phyloP scores from a whole-genome alignment of 2,888 invertebrate species.

The Stenoptilia bipunctidactyla region DNA sequence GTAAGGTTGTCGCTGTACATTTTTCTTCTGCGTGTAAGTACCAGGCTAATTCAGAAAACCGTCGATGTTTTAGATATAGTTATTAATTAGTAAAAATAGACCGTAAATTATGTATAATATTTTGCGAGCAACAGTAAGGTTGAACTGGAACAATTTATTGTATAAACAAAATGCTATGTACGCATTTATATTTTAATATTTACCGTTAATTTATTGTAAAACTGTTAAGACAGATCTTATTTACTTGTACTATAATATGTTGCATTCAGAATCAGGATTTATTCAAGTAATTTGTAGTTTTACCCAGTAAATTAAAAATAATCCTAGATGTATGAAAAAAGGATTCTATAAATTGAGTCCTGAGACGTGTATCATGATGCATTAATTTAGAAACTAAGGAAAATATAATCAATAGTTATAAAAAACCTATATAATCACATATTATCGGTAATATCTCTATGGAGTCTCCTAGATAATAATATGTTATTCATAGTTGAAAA shows the following conservation, averaged over 20 bases:
- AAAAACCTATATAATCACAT: no score
- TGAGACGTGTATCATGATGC: slow-evolving; percentile 37
- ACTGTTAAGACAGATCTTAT: background rate
- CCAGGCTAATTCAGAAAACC: slow-evolving; percentile 49
- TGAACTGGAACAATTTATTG: slow-evolving; percentile 62
- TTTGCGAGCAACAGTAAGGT: slow-evolving; percentile 41
- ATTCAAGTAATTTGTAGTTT: background rate
- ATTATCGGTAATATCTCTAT: no score
- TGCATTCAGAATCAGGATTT: background rate
- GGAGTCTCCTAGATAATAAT: no score
- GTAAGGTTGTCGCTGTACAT: no score
- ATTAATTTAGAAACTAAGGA: slow-evolving; percentile 17
- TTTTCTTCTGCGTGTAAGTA: slow-evolving; percentile 8
- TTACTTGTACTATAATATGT: background rate
- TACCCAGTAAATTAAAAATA: no score
- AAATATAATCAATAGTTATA: no score
- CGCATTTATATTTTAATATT: slow-evolving; percentile 6
- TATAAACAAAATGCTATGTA: slow-evolving; percentile 5
- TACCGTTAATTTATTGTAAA: no score
- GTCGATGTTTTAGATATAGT: slow-evolving; percentile 36
- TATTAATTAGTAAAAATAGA: slow-evolving; percentile 7
- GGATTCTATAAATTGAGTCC: slow-evolving; percentile 2
- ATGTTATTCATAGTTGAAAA: no score
- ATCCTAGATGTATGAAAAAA: slow-evolving; percentile 2
- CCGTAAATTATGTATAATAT: slow-evolving; percentile 3